These are phyloP conservation scores for Trochalopteron elliotii DNA, from an alignment of 2,113 vertebrate species.

Conservation along the genomic window DNA sequence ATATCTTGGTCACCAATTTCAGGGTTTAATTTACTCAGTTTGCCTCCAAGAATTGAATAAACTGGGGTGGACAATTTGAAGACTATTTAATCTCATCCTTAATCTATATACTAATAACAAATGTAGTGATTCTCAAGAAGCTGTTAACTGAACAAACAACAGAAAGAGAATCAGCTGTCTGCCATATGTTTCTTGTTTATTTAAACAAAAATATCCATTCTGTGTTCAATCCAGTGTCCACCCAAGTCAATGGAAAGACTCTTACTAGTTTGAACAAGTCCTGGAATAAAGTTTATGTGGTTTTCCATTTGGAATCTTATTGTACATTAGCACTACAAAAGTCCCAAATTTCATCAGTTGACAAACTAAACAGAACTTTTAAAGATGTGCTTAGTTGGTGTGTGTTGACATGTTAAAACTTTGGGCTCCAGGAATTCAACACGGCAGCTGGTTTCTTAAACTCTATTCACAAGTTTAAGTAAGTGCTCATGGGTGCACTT, in stretches of 20 bases:
- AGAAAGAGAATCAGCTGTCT: constrained; percentile 13
- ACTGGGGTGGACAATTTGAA: background rate
- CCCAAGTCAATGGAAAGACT: background rate
- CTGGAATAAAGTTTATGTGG: background rate
- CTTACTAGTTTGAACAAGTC: background rate
- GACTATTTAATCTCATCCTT: background rate
- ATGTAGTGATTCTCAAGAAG: background rate
- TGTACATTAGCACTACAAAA: background rate
- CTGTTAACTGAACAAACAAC: constrained; percentile 33
- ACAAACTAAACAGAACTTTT: background rate
- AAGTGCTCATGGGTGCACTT: background rate
- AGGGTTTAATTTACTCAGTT: background rate
- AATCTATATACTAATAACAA: background rate
- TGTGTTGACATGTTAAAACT: background rate
- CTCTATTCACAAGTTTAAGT: background rate
- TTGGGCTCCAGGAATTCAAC: background rate
- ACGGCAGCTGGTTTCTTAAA: background rate
- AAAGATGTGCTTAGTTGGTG: background rate
- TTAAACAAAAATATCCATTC: constrained; percentile 25
- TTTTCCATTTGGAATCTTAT: background rate
- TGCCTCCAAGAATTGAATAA: background rate
- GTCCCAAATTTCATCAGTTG: background rate
- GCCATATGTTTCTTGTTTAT: constrained; percentile 12
- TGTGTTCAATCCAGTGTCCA: constrained; percentile 1
- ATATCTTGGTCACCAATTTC: background rate